Evolutionary conservation across 2,797 vertebrate genomes (phyloP), one percentile per base, ranked within the genome.

Genomic region (Thaleichthys pacificus): DNA sequence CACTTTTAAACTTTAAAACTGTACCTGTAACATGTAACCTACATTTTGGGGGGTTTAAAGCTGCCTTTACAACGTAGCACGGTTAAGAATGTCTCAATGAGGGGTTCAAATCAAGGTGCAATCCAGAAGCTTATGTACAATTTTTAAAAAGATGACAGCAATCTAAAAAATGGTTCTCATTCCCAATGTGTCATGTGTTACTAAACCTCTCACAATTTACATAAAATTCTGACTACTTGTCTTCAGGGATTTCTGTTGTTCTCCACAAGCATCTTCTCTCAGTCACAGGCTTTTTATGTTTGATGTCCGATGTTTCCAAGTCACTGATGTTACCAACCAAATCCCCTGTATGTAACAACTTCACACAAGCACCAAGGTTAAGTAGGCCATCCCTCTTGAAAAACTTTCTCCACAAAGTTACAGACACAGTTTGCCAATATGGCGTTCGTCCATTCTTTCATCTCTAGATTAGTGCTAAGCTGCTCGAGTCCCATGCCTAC

Each of bases 1-100:
- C 6, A 60, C 69, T n/a, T 60, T 60, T 1, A 24, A 22, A 64
- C 72, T 73, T 69, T 75, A 75, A 73, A 82, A 74, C 35, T 9
- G 24, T 61, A 47, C 67, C n/a, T n/a, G n/a, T n/a, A n/a, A n/a
- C n/a, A n/a, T n/a, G n/a, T n/a, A n/a, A n/a, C n/a, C 77, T 32
- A 75, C 26, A 56, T 42, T n/a, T 30, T 63, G 22, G 14, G 9
- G 4, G 17, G n/a, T 64, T 64, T 35, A 11, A 64, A 47, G 42
- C 42, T 47, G 2, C 11, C 42, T 47, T 47, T 3, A 47, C 11
- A 47, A 47, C 42, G 2, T 47, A 47, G 3, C 42, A 42, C 38
- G 7, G 42, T 47, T 14, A 47, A 14, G 42, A 47, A 12, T 47
- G 9, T 47, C 42, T 47, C 42, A 47, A 12, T 14, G 3, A 47